These are phyloP conservation scores for Metridium senile DNA, from an alignment of 92 coral and sea anemone species.

Conservation along the genomic window DNA sequence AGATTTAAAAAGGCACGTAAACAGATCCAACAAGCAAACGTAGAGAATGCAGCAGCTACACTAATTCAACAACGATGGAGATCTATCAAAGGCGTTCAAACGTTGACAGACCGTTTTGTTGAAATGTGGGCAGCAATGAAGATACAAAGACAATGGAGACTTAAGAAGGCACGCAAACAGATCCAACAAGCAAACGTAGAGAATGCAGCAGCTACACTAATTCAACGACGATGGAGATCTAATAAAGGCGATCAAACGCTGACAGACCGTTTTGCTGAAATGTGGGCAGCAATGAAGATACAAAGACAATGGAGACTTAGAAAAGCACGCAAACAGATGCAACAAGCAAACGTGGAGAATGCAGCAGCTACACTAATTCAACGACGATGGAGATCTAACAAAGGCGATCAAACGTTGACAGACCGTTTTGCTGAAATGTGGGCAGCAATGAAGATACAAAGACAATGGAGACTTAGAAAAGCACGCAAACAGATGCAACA, in stretches of 20 bases:
- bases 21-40: background rate
- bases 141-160: background rate
- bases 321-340: background rate
- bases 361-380: background rate
- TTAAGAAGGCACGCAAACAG: background rate
- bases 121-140: background rate
- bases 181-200: background rate
- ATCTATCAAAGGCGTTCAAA: background rate
- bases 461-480: background rate
- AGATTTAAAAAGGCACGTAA: background rate
- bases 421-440: background rate
- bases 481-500: background rate
- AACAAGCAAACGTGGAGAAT: background rate
- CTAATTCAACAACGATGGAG: background rate
- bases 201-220: background rate
- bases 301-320: background rate
- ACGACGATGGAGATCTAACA: background rate
- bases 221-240: background rate
- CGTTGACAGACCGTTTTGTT: background rate
- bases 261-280: background rate
- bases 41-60: background rate
- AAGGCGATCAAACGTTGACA: background rate
- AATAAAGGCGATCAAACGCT: background rate
- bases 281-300: background rate
- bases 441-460: background rate